Evolutionary conservation across 2,888 invertebrate genomes (phyloP).

Genomic region (Cistogaster globosa): DNA sequence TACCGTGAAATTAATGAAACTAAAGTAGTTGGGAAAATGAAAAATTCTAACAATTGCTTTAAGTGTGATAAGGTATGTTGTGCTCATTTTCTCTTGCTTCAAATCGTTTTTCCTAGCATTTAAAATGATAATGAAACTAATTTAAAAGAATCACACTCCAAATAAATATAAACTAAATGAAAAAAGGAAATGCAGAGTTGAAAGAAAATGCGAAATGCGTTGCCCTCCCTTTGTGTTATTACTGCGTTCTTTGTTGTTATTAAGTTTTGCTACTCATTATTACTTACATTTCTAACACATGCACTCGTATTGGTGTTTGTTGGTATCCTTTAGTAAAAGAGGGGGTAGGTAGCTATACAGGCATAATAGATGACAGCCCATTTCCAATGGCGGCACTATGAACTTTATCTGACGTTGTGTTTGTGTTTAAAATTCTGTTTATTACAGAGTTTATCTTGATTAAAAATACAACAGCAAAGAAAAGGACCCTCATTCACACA

Average conservation of each 20-base stretch:
- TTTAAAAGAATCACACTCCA: slow-evolving; percentile 73
- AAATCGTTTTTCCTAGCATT: slow-evolving; percentile 71
- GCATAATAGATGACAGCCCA: slow-evolving; percentile 40
- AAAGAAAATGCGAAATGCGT: slow-evolving; percentile 10
- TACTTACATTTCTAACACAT: slow-evolving; percentile 24
- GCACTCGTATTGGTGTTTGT: not conserved
- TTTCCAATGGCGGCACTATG: slow-evolving; percentile 35
- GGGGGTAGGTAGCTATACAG: slow-evolving; percentile 18
- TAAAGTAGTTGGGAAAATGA: slow-evolving; percentile 47
- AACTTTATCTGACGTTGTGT: slow-evolving; percentile 32
- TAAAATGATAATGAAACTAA: slow-evolving; percentile 77
- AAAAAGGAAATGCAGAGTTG: not conserved
- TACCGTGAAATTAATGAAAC: slow-evolving; percentile 60
- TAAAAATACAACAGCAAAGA: slow-evolving; percentile 40
- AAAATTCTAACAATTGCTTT: slow-evolving; percentile 70
- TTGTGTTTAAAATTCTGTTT: slow-evolving; percentile 38
- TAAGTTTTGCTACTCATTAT: not conserved
- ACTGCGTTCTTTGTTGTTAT: slow-evolving; percentile 9
- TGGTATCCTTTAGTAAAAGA: not conserved
- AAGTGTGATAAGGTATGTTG: slow-evolving; percentile 73
- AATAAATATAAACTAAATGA: slow-evolving; percentile 14
- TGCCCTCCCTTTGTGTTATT: not conserved
- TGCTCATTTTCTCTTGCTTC: slow-evolving; percentile 58
- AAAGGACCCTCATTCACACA: not conserved
- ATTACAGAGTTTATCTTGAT: slow-evolving; percentile 60